Evolutionary conservation across 2,113 vertebrate genomes (phyloP).

Genomic region (Pseudopodoces humilis): DNA sequence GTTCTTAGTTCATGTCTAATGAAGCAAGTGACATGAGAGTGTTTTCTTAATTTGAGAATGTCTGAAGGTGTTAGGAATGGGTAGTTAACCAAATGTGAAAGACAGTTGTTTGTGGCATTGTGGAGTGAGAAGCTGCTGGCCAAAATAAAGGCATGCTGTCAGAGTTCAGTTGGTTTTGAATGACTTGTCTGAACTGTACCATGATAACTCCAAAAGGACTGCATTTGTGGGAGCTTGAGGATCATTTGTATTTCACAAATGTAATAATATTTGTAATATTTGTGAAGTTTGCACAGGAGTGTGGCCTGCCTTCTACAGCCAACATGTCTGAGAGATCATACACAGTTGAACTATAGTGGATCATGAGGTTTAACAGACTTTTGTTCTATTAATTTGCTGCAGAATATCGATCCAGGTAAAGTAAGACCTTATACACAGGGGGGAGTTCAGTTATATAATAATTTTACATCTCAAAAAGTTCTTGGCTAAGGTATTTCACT

Average conservation of each 20-base stretch:
- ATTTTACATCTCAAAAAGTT: background rate
- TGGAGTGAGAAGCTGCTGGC: background rate
- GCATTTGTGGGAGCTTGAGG: background rate
- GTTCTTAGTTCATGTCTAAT: background rate
- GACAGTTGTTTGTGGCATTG: background rate
- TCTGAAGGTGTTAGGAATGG: background rate
- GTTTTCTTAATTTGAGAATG: background rate
- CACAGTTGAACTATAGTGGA: background rate
- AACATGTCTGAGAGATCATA: background rate
- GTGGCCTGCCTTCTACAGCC: background rate
- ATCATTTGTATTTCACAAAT: background rate
- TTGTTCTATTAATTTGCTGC: background rate
- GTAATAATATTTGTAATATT: background rate
- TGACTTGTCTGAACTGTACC: background rate
- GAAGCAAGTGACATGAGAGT: fast-evolving
- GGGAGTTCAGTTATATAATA: background rate
- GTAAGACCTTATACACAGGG: background rate
- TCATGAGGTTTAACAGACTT: background rate
- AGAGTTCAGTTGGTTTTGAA: background rate
- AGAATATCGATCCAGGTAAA: constrained; percentile 16
- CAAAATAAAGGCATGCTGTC: background rate
- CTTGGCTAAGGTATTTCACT: background rate
- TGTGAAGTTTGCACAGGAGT: background rate
- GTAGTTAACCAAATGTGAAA: background rate
- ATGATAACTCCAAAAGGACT: background rate